Evolutionary conservation across 2,888 invertebrate genomes (phyloP).

Genomic region (Beris chalybata): DNA sequence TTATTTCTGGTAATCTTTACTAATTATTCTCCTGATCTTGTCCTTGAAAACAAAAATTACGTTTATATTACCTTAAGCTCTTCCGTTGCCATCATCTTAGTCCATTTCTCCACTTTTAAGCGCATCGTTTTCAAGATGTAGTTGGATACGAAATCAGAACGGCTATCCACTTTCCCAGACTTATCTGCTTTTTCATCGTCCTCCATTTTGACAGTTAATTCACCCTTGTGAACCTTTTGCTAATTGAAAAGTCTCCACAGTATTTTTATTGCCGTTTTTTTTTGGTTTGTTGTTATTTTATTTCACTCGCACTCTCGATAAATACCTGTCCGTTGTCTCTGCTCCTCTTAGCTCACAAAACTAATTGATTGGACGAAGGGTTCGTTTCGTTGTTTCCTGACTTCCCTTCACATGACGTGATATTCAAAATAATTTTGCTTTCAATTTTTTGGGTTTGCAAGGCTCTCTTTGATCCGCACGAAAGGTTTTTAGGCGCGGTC

Average conservation of each 20-base stretch:
- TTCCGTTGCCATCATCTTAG: slow-evolving; percentile 70
- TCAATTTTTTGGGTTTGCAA: background rate
- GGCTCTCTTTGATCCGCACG: background rate
- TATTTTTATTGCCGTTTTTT: background rate
- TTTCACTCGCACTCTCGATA: background rate
- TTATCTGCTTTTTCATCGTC: slow-evolving; percentile 6
- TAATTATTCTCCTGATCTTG: too few relatives aligned
- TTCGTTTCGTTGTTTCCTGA: background rate
- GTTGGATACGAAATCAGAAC: slow-evolving; percentile 74
- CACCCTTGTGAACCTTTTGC: slow-evolving; percentile 9
- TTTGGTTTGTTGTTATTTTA: background rate
- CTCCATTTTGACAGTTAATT: slow-evolving; percentile 3
- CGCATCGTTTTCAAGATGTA: slow-evolving; percentile 70
- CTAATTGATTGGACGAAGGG: background rate
- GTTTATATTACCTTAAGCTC: slow-evolving; percentile 63
- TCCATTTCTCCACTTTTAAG: slow-evolving; percentile 80
- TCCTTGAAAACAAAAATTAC: background rate
- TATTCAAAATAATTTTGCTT: slow-evolving; percentile 3
- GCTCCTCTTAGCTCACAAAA: background rate
- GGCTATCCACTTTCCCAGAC: slow-evolving; percentile 61
- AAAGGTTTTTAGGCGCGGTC: background rate
- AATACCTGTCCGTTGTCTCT: background rate
- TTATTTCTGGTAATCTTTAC: too few relatives aligned
- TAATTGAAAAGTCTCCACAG: background rate
- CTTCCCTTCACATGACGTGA: background rate